These are phyloP conservation scores for Glossophaga mutica DNA, from an alignment of 2,797 vertebrate genomes.

Conservation along the genomic window DNA sequence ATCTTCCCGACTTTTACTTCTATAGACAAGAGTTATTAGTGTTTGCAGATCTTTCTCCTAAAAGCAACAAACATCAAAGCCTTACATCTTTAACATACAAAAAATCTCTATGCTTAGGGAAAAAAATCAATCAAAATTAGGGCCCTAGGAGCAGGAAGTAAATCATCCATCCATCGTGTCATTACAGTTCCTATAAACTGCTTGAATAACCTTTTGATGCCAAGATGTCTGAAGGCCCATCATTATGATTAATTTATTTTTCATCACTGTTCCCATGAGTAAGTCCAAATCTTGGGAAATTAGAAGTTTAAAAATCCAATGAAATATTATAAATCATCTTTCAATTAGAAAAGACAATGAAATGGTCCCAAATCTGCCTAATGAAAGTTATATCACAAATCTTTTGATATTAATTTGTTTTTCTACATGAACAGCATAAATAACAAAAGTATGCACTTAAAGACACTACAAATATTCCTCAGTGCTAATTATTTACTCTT, in stretches of 20 bases:
- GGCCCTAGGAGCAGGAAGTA: not conserved
- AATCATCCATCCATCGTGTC: not conserved
- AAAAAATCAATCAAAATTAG: not conserved
- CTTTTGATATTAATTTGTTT: not conserved
- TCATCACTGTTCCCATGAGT: not conserved
- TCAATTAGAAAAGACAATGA: not conserved
- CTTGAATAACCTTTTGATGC: not conserved
- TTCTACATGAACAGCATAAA: not conserved
- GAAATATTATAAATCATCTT: not conserved
- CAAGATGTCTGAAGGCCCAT: not conserved
- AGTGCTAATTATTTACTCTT: not conserved
- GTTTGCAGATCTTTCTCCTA: not conserved
- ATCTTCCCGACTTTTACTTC: not conserved
- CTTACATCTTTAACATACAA: not conserved
- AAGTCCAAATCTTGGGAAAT: not conserved
- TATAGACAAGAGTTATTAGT: not conserved
- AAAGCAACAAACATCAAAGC: not conserved
- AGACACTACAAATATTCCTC: not conserved
- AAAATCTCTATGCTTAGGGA: not conserved
- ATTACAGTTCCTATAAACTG: not conserved
- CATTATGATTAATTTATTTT: conserved; percentile 21
- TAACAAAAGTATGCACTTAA: not conserved
- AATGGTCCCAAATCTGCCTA: not conserved
- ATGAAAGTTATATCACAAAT: not conserved
- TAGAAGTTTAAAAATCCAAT: not conserved